phyloP scores from a whole-genome alignment of 2,888 invertebrate genomes.

The Synergus gifuensis region DNA sequence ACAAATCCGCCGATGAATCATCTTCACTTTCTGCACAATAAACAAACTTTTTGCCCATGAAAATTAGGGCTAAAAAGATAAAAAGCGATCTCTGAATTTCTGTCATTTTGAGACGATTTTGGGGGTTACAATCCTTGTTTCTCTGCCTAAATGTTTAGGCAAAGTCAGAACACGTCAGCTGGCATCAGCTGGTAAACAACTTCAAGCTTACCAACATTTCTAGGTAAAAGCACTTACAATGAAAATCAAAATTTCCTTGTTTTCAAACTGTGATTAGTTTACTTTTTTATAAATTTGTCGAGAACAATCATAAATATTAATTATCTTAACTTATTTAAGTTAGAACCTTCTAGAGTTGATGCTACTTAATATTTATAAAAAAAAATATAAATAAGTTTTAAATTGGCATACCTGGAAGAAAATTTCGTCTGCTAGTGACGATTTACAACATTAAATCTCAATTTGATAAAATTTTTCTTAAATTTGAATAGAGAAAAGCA shows the following conservation, averaged over 20 bases:
- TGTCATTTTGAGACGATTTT: neutral
- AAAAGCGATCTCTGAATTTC: conserved; percentile 42
- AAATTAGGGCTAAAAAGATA: conserved; percentile 54
- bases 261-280: neutral
- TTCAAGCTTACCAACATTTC: neutral
- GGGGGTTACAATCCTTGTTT: neutral
- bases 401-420: neutral
- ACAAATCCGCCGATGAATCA: conserved; percentile 80
- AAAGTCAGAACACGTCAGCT: conserved; percentile 1
- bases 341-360: no score
- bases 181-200: neutral
- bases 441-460: no score
- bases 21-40: conserved; percentile 75
- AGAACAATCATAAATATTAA: neutral
- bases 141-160: no score
- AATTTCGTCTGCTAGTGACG: neutral
- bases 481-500: neutral
- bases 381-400: neutral
- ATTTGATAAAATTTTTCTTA: neutral
- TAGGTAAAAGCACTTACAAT: neutral
- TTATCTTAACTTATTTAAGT: neutral
- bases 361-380: neutral
- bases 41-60: conserved; percentile 49
- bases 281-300: neutral
- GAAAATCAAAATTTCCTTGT: neutral